Base-by-base conservation (phyloP, 2,113 vertebrate species). In the Hypomesus transpacificus region DNA sequence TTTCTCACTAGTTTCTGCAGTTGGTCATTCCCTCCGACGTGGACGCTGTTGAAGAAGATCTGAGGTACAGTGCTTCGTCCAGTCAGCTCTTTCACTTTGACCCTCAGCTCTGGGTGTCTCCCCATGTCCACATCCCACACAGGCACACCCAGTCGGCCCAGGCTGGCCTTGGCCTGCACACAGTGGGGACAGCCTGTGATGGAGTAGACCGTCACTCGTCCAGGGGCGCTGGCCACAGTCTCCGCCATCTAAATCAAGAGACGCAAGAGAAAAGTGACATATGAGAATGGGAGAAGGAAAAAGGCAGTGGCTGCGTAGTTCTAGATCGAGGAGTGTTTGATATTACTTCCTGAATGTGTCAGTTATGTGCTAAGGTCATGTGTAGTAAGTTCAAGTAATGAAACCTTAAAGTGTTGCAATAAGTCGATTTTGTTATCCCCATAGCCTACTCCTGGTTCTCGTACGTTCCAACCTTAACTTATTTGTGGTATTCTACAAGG, bases 11-110 rank as follows among this genome's bases (percentile, higher is more conserved):
- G 13, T 74, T 89, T 91, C 76, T 90, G 84, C 21, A 93, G 82
- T 63, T 91, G 87, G 1, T 92, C 87, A 0, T 88, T 90, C 54
- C 91, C 90, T 17, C 91, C 91, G 0, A 93, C 68, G 20, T 92
- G 87, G 46, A 91, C 6, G 52, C 58, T 85, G 81, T 93, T 93
- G 39, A 93, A 92, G 82, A 91, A 93, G 75, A 93, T 92, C 80
- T 93, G 92, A 17, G 92, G 91, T 34, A 92, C 88, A 0, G 90
- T 80, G 80, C 71, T 85, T 63, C 82, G 80, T 22, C 91, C 92
- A 0, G 91, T 90, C 59, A 91, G 84, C 64, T 89, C 79, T 78
- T 88, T 88, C 77, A 93, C 73, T 14, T 57, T 76, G 17, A 58
- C 68, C 68, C 80, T 77, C 2, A 93, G 75, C 70, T 84, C 86